Evolutionary conservation across 2,888 invertebrate species (phyloP).

Genomic region (Caenorhabditis imperialis): DNA sequence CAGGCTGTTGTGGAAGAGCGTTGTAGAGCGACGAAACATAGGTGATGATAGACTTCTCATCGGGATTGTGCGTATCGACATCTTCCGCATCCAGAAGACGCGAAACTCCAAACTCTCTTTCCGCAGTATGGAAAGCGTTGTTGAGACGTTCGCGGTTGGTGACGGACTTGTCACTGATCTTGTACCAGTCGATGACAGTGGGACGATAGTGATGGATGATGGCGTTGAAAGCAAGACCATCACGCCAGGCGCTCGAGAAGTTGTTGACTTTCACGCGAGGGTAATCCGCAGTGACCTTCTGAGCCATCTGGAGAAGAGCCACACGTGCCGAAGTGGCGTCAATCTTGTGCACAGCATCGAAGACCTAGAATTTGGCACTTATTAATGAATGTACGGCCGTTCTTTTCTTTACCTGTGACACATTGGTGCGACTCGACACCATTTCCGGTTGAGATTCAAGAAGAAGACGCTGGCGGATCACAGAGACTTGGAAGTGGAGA

Average conservation of each 20-base stretch:
- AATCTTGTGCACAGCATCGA: constrained; percentile 82
- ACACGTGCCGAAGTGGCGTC: constrained; percentile 92
- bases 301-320: constrained; percentile 96
- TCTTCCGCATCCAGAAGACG: constrained; percentile 82
- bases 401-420: too few species aligned
- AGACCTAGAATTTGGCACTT: constrained; percentile 63
- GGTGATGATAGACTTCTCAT: constrained; percentile 99
- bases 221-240: constrained; percentile 98
- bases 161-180: constrained; percentile 81
- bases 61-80: constrained; percentile 98
- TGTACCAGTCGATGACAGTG: constrained; percentile 83
- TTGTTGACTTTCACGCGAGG: constrained; percentile 95
- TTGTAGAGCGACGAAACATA: constrained; percentile 99
- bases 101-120: constrained; percentile 93
- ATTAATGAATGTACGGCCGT: too few species aligned
- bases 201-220: constrained; percentile 90
- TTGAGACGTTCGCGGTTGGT: constrained; percentile 95
- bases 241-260: constrained; percentile 97
- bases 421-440: constrained; percentile 8
- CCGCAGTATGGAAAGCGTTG: constrained; percentile 94
- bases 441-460: constrained; percentile 49
- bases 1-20: constrained; percentile 86
- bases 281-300: constrained; percentile 90
- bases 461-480: constrained; percentile 55
- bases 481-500: constrained; percentile 81